A percentile compares a stretch with the other conserved stretches of the same genome.
Conservation (phyloP, 2,888 invertebrate species). For the Nomada fabriciana region DNA sequence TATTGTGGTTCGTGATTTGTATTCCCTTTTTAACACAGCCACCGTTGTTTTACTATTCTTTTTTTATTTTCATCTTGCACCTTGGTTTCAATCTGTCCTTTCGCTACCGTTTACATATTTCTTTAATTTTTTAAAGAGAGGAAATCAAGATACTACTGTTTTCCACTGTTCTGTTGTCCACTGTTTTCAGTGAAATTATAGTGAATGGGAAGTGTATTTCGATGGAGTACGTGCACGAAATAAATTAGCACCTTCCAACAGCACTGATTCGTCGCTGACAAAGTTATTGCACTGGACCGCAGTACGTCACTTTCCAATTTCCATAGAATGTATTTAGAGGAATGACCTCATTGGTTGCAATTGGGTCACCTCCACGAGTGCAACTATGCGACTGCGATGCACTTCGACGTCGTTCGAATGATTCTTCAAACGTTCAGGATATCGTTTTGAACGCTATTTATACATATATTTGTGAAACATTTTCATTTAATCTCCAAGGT, state of each 20-base stretch:
- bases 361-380: constrained; percentile 53
- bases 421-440: constrained; percentile 24
- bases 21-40: neutral
- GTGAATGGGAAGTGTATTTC: neutral
- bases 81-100: too few species aligned
- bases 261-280: constrained; percentile 64
- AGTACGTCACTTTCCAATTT: constrained; percentile 69
- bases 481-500: too few species aligned
- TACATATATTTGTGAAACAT: too few species aligned
- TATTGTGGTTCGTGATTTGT: neutral
- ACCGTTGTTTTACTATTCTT: neutral
- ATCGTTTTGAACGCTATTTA: neutral
- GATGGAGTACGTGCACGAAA: neutral
- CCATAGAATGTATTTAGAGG: constrained; percentile 67
- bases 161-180: neutral
- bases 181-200: neutral
- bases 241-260: constrained; percentile 33
- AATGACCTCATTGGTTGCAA: constrained; percentile 73
- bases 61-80: neutral
- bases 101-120: too few species aligned
- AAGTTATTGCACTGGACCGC: constrained; percentile 63
- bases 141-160: too few species aligned
- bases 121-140: too few species aligned
- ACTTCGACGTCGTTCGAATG: constrained; percentile 24
- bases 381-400: constrained; percentile 30